Conservation (phyloP, 2,113 vertebrate genomes). For the Coryphaenoides rupestris region DNA sequence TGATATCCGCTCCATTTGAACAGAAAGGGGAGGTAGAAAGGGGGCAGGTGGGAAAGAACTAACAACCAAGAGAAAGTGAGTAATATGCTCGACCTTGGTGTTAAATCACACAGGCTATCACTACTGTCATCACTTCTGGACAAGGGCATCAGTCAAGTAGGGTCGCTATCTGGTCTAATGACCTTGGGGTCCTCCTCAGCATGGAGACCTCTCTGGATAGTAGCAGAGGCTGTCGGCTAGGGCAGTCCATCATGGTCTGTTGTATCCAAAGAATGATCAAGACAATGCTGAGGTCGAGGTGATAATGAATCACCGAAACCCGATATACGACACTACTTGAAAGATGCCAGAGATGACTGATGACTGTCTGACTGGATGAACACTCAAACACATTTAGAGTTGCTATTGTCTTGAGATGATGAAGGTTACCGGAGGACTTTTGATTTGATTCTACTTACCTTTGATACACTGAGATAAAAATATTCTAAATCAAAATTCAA, state of each 20-base stretch:
- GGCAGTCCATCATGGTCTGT: background rate
- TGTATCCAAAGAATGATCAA: background rate
- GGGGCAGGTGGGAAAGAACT: conserved; percentile 95
- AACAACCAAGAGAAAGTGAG: conserved; percentile 94
- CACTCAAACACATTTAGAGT: background rate
- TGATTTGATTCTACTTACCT: too few relatives aligned
- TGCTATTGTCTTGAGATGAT: too few relatives aligned
- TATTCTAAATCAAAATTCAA: too few relatives aligned
- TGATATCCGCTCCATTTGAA: conserved; percentile 99
- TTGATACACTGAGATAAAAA: too few relatives aligned
- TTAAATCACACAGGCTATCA: conserved; percentile 46
- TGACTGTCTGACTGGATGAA: conserved; percentile 25
- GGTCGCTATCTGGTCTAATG: conserved; percentile 33
- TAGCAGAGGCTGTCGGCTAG: conserved; percentile 6
- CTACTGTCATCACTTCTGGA: conserved; percentile 33
- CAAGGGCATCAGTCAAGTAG: conserved; percentile 35
- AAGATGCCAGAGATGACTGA: conserved; percentile 27
- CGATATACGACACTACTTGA: conserved; percentile 41
- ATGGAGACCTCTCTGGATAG: background rate
- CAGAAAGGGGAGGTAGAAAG: conserved; percentile 97
- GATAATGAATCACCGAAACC: background rate
- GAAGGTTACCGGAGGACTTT: too few relatives aligned
- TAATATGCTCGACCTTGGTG: conserved; percentile 73
- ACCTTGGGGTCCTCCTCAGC: too few relatives aligned
- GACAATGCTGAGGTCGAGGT: background rate